These are phyloP conservation scores for Alviniconcha marisindica DNA, from an alignment of 1,140 invertebrate species.

Conservation along the genomic window DNA sequence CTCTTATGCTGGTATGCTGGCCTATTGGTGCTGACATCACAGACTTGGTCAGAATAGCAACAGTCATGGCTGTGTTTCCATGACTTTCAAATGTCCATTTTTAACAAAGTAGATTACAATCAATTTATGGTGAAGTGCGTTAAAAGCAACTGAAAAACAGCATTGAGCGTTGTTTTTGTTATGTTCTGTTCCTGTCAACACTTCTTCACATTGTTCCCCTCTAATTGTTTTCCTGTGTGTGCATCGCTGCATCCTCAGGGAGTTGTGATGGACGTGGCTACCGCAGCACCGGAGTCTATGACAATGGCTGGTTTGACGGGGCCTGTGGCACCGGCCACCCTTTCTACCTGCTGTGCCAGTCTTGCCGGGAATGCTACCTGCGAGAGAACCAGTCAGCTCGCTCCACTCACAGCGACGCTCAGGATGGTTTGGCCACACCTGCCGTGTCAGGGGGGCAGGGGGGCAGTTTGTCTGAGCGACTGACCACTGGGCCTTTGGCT, in stretches of 20 bases:
- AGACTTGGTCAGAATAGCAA: too few species aligned
- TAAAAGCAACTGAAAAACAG: too few species aligned
- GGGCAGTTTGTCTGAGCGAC: background rate
- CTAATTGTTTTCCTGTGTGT: too few species aligned
- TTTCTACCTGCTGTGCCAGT: conserved; percentile 78
- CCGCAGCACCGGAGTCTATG: conserved; percentile 66
- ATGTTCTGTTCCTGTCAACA: too few species aligned
- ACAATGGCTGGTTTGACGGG: conserved; percentile 67
- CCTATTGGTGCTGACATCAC: too few species aligned
- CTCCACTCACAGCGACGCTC: conserved; percentile 22
- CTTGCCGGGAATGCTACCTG: conserved; percentile 77
- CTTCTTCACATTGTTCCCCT: too few species aligned
- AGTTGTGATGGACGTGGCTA: conserved; percentile 68
- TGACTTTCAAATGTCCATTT: too few species aligned
- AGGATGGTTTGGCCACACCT: background rate
- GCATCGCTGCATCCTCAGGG: too few species aligned
- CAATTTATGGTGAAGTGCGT: too few species aligned
- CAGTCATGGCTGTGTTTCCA: too few species aligned
- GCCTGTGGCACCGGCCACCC: conserved; percentile 69
- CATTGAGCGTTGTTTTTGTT: background rate
- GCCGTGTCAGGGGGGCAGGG: background rate
- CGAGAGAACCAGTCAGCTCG: conserved; percentile 47
- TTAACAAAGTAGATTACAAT: too few species aligned
- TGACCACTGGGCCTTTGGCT: background rate
- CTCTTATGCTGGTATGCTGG: too few species aligned